phyloP scores from a whole-genome alignment of 1,140 invertebrate genomes.

The Rhagoletis zephyria region DNA sequence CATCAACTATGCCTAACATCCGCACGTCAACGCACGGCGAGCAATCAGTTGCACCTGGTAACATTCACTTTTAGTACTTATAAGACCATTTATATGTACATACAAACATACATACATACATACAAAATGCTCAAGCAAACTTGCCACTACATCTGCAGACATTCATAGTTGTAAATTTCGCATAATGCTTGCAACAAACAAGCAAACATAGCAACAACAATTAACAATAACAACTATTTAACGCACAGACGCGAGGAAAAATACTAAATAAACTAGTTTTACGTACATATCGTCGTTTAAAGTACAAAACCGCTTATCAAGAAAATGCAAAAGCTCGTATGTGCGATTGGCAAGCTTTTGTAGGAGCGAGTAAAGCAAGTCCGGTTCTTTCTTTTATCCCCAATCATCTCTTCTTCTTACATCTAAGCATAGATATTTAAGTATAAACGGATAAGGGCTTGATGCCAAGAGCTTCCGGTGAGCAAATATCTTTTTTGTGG shows the following conservation, averaged over 20 bases:
- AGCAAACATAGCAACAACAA: neutral
- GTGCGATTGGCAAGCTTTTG: neutral
- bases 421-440: no score
- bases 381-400: no score
- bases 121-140: neutral
- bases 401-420: no score
- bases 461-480: no score
- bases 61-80: neutral
- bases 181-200: neutral
- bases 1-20: neutral
- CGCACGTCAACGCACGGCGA: neutral
- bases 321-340: neutral
- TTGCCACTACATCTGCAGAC: no score
- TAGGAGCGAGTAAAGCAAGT: no score
- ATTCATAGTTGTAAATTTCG: no score
- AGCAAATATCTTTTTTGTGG: no score
- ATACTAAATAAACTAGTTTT: no score
- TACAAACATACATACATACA: no score
- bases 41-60: slow-evolving; percentile 30
- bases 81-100: no score
- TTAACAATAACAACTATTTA: slow-evolving; percentile 35
- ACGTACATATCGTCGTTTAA: neutral
- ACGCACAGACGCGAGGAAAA: neutral
- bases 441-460: no score
- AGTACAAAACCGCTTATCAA: neutral